A percentile compares a stretch with the other conserved stretches of the same genome.
phyloP scores from a whole-genome alignment of 2,888 invertebrate species.

The Cheilosia impressa region DNA sequence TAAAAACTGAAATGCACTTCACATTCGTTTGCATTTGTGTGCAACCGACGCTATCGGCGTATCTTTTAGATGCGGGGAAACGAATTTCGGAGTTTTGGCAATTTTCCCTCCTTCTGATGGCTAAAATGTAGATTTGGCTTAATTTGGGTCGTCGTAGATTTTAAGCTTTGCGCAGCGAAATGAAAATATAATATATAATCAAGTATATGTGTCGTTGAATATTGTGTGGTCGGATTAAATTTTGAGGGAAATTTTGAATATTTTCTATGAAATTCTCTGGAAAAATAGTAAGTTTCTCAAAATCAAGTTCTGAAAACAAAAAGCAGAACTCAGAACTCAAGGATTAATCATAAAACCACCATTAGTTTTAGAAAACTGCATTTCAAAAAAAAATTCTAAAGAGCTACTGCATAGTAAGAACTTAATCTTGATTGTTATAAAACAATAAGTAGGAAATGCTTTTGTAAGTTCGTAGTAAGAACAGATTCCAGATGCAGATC shows the following conservation, averaged over 20 bases:
- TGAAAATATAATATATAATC: not conserved
- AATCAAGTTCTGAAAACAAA: too few relatives aligned
- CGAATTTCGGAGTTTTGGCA: slow-evolving; percentile 6
- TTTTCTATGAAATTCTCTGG: not conserved
- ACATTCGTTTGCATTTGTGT: slow-evolving; percentile 29
- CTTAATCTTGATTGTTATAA: too few relatives aligned
- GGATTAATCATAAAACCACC: too few relatives aligned
- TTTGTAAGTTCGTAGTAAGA: too few relatives aligned
- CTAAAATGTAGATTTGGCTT: slow-evolving; percentile 12
- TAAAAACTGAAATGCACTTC: slow-evolving; percentile 21
- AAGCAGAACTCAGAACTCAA: too few relatives aligned
- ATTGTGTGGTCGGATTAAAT: not conserved
- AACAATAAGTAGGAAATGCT: too few relatives aligned
- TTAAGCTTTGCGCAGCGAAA: not conserved
- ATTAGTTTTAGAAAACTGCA: too few relatives aligned
- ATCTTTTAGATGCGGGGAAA: slow-evolving; percentile 27
- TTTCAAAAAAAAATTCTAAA: too few relatives aligned
- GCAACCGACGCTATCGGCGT: slow-evolving; percentile 27
- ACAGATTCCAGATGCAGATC: too few relatives aligned
- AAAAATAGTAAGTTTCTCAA: too few relatives aligned
- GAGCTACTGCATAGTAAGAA: too few relatives aligned
- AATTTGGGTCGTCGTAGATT: slow-evolving; percentile 4
- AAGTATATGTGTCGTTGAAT: not conserved
- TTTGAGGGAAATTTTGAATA: not conserved
- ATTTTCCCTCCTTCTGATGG: slow-evolving; percentile 7